Percentiles rank a stretch among this genome's conserved stretches.
Conservation (phyloP, 2,888 invertebrate genomes). For the Drosophila aldrichi region DNA sequence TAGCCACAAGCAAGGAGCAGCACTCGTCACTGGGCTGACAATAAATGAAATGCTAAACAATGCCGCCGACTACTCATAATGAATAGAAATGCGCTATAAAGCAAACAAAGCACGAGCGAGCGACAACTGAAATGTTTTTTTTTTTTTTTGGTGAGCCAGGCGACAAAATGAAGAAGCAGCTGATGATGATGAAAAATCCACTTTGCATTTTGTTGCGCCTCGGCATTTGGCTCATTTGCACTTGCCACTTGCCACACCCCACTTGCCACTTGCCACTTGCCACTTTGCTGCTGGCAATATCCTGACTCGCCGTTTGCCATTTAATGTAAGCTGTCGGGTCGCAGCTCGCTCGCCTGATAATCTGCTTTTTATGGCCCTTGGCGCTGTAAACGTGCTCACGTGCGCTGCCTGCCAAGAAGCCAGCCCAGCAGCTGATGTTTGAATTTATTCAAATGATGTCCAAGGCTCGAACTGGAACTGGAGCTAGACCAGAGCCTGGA, state of each 20-base stretch:
- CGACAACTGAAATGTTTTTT: conserved; percentile 36
- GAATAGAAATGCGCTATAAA: conserved; percentile 78
- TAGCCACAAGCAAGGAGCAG: conserved; percentile 8
- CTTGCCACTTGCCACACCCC: conserved; percentile 41
- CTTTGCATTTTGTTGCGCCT: conserved; percentile 60
- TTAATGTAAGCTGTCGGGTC: conserved; percentile 59
- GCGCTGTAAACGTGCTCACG: conserved; percentile 66
- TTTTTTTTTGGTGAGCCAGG: conserved; percentile 21
- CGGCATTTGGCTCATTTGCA: conserved; percentile 74
- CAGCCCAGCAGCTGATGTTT: conserved; percentile 48
- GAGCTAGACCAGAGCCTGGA: background rate
- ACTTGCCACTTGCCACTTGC: conserved; percentile 39
- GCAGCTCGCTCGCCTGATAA: conserved; percentile 47
- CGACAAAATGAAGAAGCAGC: conserved; percentile 26
- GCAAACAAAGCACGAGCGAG: conserved; percentile 33
- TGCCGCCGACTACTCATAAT: conserved; percentile 69
- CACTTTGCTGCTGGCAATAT: conserved; percentile 31
- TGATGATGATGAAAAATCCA: conserved; percentile 10
- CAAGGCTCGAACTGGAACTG: conserved; percentile 19
- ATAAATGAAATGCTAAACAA: conserved; percentile 74
- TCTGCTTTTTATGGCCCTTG: conserved; percentile 71
- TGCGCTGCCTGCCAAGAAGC: conserved; percentile 66
- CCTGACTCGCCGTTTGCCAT: conserved; percentile 34
- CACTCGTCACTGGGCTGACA: conserved; percentile 56
- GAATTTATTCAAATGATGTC: conserved; percentile 72